phyloP scores from a whole-genome alignment of 2,113 vertebrate species.

The Campylomormyrus numenius region DNA sequence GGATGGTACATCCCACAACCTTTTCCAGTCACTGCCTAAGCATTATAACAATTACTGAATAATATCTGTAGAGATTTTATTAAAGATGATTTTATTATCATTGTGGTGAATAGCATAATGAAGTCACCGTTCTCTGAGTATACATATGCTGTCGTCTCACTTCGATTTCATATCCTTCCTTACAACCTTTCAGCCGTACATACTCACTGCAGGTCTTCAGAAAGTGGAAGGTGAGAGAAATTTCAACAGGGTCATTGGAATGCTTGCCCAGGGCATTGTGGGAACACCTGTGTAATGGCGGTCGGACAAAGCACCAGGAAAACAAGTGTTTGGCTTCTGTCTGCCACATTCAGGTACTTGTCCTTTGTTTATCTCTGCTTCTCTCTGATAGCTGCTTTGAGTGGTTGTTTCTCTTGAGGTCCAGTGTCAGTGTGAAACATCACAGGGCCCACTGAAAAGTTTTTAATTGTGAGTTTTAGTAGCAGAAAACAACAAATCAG shows the following conservation, averaged over 20 bases:
- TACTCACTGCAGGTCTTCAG: conserved; percentile 45
- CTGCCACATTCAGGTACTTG: conserved; percentile 32
- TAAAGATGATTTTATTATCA: not conserved
- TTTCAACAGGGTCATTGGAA: conserved; percentile 53
- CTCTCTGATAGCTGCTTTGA: not conserved
- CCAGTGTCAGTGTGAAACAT: not conserved
- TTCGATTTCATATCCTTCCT: not conserved
- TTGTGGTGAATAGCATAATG: not conserved
- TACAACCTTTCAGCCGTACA: not conserved
- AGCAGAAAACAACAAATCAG: not conserved
- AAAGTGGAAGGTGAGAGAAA: conserved; percentile 61
- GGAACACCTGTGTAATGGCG: conserved; percentile 63
- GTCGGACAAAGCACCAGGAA: conserved; percentile 34
- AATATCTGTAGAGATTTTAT: not conserved
- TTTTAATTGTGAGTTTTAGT: not conserved
- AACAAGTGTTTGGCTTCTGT: conserved; percentile 48
- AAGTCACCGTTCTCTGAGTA: not conserved
- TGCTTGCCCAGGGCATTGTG: conserved; percentile 58
- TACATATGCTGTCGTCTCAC: not conserved
- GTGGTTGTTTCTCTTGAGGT: not conserved
- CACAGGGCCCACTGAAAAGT: not conserved
- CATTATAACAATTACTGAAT: not conserved
- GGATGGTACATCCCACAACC: not conserved
- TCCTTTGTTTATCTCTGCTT: not conserved
- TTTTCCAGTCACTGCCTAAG: not conserved